Evolutionary conservation across 2,797 vertebrate species (phyloP).

Genomic region (Podarcis lilfordi): DNA sequence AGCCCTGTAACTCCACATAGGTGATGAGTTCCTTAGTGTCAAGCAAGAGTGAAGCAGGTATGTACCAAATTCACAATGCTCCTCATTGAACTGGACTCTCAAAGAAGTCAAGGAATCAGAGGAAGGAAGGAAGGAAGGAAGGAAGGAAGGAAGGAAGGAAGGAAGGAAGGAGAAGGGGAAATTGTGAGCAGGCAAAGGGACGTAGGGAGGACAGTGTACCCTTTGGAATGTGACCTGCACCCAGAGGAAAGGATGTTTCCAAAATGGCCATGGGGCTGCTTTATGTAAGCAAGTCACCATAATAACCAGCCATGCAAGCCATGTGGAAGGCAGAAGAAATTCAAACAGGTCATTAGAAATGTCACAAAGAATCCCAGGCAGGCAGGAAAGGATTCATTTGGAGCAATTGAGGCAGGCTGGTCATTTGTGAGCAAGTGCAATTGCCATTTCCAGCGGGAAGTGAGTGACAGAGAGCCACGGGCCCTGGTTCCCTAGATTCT

Average conservation of each 20-base stretch:
- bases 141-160: too few species aligned
- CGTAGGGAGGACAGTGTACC: neutral
- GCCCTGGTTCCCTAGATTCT: too few species aligned
- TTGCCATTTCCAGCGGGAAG: neutral
- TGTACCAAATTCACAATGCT: neutral
- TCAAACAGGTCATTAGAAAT: neutral
- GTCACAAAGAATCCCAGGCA: neutral
- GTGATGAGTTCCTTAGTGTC: neutral
- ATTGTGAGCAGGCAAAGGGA: too few species aligned
- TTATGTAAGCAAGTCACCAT: neutral
- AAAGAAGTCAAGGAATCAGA: neutral
- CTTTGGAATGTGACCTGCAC: too few species aligned
- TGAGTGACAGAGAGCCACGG: too few species aligned
- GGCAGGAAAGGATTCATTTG: neutral
- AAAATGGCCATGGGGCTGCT: neutral
- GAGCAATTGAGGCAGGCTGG: neutral
- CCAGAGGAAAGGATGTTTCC: too few species aligned
- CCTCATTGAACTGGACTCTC: neutral
- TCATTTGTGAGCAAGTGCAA: neutral
- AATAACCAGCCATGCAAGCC: neutral
- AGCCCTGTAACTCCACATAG: neutral
- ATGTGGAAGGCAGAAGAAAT: neutral
- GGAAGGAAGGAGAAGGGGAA: neutral
- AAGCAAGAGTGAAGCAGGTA: neutral
- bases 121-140: neutral